Conservation (phyloP, 1,140 invertebrate species). For the Meloidogyne floridensis region DNA sequence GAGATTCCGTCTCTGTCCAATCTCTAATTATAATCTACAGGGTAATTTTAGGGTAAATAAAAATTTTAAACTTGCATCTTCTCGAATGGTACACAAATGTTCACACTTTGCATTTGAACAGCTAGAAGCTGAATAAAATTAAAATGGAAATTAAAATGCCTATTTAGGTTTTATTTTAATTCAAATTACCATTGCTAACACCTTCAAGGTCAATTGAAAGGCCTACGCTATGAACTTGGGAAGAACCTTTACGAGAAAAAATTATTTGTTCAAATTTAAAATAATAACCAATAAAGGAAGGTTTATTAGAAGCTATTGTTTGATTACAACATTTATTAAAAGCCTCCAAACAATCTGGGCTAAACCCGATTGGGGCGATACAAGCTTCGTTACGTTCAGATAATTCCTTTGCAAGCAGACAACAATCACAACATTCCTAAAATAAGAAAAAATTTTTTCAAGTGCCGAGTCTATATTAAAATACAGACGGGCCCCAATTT, state of each 20-base stretch:
- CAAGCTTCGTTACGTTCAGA: slow-evolving; percentile 49
- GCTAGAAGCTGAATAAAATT: neutral
- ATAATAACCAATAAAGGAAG: neutral
- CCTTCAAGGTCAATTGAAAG: slow-evolving; percentile 21
- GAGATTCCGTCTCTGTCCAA: too few relatives aligned
- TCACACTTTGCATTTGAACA: slow-evolving; percentile 53
- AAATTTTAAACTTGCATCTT: slow-evolving; percentile 16
- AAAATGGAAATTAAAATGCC: too few relatives aligned
- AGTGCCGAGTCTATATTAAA: too few relatives aligned
- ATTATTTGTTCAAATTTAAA: neutral
- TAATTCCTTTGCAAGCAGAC: slow-evolving; percentile 61
- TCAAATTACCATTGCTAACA: neutral
- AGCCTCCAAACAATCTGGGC: slow-evolving; percentile 56
- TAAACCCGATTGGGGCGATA: slow-evolving; percentile 53
- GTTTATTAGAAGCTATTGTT: slow-evolving; percentile 4
- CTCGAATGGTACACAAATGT: slow-evolving; percentile 58
- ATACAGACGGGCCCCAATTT: too few relatives aligned
- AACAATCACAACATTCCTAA: slow-evolving; percentile 65
- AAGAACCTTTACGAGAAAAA: neutral
- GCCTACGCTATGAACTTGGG: slow-evolving; percentile 13
- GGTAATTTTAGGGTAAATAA: too few relatives aligned
- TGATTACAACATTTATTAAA: slow-evolving; percentile 61
- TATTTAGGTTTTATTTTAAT: too few relatives aligned
- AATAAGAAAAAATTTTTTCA: neutral
- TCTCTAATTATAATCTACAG: too few relatives aligned